Evolutionary conservation across 2,113 vertebrate genomes (phyloP), one percentile per base, ranked within the genome.

Genomic region (Nematolebias whitei): DNA sequence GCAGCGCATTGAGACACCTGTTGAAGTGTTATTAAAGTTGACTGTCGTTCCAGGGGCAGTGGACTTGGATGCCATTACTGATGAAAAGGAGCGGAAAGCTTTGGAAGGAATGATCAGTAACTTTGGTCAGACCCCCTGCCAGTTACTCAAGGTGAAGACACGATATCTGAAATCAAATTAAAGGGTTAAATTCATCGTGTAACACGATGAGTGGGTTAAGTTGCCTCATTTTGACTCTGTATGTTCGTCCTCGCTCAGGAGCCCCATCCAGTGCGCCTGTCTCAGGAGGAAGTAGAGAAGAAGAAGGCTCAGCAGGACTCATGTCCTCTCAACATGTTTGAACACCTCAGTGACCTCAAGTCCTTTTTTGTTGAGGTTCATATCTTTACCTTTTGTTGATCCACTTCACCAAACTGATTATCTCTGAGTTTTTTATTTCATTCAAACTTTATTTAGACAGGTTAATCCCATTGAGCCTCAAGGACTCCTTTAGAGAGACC

Each of bases 51-150:
- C 84, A 99, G 98, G 98, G 18, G 98, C 98, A 13, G 97, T 99
- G 74, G 98, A 99, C 89, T 89, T 99, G 75, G 98, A 99, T 57
- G 94, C 96, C 79, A 94, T 99, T 86, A 96, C 94, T 20, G 95
- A 98, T 62, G 97, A 98, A 76, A 98, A 98, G 72, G 98, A 99
- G 89, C 94, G 96, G 2, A 99, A 98, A 68, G 97, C 97, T 58
- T 69, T 99, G 83, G 98, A 99, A 85, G 97, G 96, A 5, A 99
- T 99, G 97, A 99, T 99, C 91, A 99, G 95, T 80, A 98, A 98
- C 93, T 99, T 99, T 82, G 98, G 98, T 19, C 98, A 98, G 91
- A 98, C 97, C 2, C 98, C 97, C 2, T 99, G 98, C 76, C 98
- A 99, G 64, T 84, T 99, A 11, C 90, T 99, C 35, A 99, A 98